Percentiles rank a stretch among this genome's conserved stretches.
phyloP scores from a whole-genome alignment of 2,888 invertebrate genomes.

The Timandra comae region DNA sequence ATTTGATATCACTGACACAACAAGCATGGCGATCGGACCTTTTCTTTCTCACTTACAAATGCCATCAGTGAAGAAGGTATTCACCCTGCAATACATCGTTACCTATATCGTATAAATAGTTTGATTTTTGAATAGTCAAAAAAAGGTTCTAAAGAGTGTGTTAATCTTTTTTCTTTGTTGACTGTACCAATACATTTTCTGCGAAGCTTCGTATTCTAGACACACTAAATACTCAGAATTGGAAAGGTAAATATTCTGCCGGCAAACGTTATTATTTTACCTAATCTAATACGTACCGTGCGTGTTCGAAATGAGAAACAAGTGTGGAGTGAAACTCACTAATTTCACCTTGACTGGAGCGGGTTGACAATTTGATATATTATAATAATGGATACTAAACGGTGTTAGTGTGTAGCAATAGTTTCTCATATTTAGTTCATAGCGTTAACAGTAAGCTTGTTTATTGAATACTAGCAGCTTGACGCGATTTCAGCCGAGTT shows the following conservation, averaged over 20 bases:
- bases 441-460: too few relatives aligned
- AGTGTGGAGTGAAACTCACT: constrained; percentile 44
- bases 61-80: too few relatives aligned
- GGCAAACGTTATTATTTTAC: constrained; percentile 14
- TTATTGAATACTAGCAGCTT: too few relatives aligned
- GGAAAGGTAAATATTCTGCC: constrained; percentile 12
- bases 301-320: constrained; percentile 43
- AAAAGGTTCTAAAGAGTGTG: too few relatives aligned
- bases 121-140: too few relatives aligned
- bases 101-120: not conserved
- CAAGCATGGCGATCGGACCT: too few relatives aligned
- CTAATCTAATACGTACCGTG: constrained; percentile 17
- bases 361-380: constrained; percentile 44
- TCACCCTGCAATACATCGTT: not conserved
- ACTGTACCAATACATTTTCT: constrained; percentile 13
- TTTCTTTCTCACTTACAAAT: too few relatives aligned
- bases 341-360: constrained; percentile 49
- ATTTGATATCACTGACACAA: too few relatives aligned
- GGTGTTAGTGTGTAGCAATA: constrained; percentile 33
- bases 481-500: too few relatives aligned
- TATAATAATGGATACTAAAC: constrained; percentile 61
- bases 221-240: constrained; percentile 11
- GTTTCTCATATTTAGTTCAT: too few relatives aligned
- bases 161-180: too few relatives aligned
- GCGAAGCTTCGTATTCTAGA: constrained; percentile 4